Evolutionary conservation across 1,140 invertebrate genomes (phyloP), one percentile per base, ranked within the genome.

Genomic region (Tetragnatha versicolor): DNA sequence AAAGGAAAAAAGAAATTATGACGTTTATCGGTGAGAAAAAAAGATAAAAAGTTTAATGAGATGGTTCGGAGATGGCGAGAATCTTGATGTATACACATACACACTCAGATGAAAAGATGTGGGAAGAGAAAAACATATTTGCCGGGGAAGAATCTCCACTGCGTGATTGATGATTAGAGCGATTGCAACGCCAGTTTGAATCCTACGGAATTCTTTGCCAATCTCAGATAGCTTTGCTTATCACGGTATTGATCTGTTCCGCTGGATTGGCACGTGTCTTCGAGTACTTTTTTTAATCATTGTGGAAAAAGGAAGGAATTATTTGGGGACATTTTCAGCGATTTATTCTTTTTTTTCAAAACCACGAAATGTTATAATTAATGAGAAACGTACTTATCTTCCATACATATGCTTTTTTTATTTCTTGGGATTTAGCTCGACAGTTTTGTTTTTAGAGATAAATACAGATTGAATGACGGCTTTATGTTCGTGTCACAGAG

Each of bases 41-140:
- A n/a, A n/a, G n/a, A n/a, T n/a, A 65, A 70, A 70, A 70, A 70
- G 53, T 70, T 20, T 70, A 70, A 70, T 70, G 66, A 70, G 66
- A 49, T 70, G 53, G 45, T 14, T 3, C 47, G 20, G 17, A 35
- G 39, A 70, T 27, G 22, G 47, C 66, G 55, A 49, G 55, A 33
- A 70, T 70, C 10, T 51, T 35, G 45, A 51, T 49, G n/a, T 20
- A 49, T 29, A 20, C 20, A 37, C 35, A 35, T 31, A 70, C 9
- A n/a, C 25, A 14, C 49, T 14, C 49, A n/a, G 7, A 51, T 9
- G 55, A 53, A 29, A 68, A 49, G 7, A 47, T 49, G 33, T 49
- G n/a, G 3, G n/a, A 39, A 22, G 3, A 37, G 35, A 55, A 55
- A 70, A 70, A 55, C 66, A 55, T 70, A 70, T 70, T 70, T 70